A percentile compares a stretch with the other conserved stretches of the same genome.
Evolutionary conservation across 2,797 vertebrate genomes (phyloP).

Genomic region (Coendou prehensilis): DNA sequence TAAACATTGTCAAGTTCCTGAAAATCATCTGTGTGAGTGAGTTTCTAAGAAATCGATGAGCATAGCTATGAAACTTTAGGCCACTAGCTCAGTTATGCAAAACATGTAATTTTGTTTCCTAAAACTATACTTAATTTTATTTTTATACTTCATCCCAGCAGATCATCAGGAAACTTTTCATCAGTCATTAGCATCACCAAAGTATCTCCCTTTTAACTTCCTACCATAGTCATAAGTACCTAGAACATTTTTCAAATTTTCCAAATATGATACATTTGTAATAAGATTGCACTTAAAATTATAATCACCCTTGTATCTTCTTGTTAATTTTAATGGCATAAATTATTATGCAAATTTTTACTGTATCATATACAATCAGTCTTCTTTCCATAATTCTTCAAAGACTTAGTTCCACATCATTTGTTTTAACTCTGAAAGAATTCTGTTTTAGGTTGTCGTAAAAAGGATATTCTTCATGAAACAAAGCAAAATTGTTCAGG

Average conservation of each 20-base stretch:
- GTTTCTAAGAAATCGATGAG: background rate
- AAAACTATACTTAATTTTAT: slow-evolving; percentile 3
- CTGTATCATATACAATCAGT: background rate
- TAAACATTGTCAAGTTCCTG: background rate
- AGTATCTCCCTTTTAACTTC: background rate
- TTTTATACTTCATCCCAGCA: background rate
- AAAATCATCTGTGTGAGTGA: background rate
- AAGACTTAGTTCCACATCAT: background rate
- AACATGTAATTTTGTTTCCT: slow-evolving; percentile 32
- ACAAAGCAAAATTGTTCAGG: background rate
- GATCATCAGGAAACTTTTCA: background rate
- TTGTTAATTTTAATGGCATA: background rate
- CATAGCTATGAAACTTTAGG: background rate
- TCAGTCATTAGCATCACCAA: background rate
- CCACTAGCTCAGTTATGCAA: background rate
- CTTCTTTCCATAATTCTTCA: background rate
- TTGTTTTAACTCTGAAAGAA: background rate
- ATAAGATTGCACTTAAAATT: background rate
- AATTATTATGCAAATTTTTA: background rate
- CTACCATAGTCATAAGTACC: background rate
- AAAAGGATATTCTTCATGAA: background rate
- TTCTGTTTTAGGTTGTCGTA: background rate
- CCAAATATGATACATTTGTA: background rate
- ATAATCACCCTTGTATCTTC: background rate
- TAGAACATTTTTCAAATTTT: background rate